Base-by-base conservation (phyloP, 2,888 invertebrate genomes). In the Herminia tarsipennalis region DNA sequence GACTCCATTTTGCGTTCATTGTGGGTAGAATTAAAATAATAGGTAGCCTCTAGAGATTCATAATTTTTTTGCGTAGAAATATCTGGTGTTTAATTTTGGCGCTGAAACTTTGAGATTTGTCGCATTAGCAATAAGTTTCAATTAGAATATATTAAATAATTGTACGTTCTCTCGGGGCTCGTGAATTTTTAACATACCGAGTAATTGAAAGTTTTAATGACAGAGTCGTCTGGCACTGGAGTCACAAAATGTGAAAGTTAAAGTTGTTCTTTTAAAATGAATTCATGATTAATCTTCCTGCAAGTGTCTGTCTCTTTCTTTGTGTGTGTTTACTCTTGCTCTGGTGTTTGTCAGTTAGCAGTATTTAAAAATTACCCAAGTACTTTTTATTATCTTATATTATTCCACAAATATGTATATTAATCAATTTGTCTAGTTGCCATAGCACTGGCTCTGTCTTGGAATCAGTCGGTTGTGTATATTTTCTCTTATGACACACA, bases 1-100 rank as follows among this genome's bases (percentile, higher is more conserved):
- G 47, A 20, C 39, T 50, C 27, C 42, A 35, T 50, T 47, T 38
- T 13, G 6, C 48, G 30, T 36, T 38, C 30, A 25, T 42, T 60
- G 45, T 49, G 43, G 34, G 35, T 22, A 22, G 38, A 48, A 56
- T 62, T 65, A 50, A 61, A 56, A 56, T 65, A 52, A 56, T 50
- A 56, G 29, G 33, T 28, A 27, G 38, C 27, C 33, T 35, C 45
- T 3, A 13, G 44, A 42, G 48, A 38, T 33, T 27, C 14, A 41
- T 39, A 16, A 21, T 17, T 24, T 33, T 30, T 41, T 33, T 32
- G 5, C 17, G 12, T 18, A 33, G 6, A 22, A 32, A 22, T 9
- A 13, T 12, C 18, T 25, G 18, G 40, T 13, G 24, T 32, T 25
- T 40, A 40, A 25, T 32, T 32, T 24, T 9, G 4, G 21, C 6